These are phyloP conservation scores for Cirrhinus mrigala DNA, from an alignment of 2,797 vertebrate genomes.

Conservation along the genomic window DNA sequence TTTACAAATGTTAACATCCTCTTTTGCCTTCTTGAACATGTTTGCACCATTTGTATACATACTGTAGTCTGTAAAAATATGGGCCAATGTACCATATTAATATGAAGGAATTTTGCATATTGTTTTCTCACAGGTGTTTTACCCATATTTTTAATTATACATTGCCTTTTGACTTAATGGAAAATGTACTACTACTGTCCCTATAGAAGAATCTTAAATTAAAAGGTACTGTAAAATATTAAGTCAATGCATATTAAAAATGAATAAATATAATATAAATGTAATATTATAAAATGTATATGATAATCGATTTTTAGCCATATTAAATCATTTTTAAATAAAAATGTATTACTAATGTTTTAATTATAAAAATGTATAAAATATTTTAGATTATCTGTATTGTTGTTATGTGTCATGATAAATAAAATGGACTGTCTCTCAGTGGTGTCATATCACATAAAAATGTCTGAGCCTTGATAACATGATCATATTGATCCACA, in stretches of 20 bases:
- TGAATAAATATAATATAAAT: neutral
- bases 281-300: neutral
- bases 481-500: constrained; percentile 61
- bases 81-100: too few species aligned
- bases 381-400: neutral
- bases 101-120: neutral
- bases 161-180: neutral
- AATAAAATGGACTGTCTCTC: neutral
- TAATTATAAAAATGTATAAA: neutral
- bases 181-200: neutral
- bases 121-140: neutral
- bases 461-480: constrained; percentile 41
- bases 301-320: neutral
- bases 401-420: neutral
- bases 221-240: neutral
- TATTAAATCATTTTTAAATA: neutral
- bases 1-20: neutral
- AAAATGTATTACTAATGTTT: neutral
- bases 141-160: neutral
- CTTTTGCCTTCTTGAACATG: neutral
- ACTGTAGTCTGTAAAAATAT: neutral
- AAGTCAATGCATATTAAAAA: neutral
- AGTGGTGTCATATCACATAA: constrained; percentile 47
- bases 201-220: neutral
- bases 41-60: neutral